Conservation (phyloP, 2,113 vertebrate species). For the Dendrocopos noguchii region DNA sequence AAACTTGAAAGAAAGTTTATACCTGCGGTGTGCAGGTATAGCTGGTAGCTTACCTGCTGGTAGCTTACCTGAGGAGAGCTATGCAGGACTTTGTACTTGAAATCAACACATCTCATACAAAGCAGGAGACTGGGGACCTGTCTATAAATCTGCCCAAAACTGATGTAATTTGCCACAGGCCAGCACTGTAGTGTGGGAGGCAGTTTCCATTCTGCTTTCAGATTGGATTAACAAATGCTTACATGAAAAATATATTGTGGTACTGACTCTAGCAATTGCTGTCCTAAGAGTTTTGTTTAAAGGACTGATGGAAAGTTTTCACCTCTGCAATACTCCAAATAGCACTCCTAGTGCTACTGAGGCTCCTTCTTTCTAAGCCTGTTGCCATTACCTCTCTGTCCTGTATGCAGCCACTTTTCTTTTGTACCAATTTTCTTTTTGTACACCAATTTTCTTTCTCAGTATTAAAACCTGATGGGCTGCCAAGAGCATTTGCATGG, state of each 20-base stretch:
- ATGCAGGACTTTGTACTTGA: neutral
- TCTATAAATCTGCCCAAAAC: neutral
- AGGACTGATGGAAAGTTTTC: neutral
- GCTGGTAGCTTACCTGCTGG: neutral
- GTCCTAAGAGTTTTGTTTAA: neutral
- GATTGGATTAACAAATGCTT: neutral
- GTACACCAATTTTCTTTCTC: neutral
- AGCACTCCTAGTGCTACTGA: neutral
- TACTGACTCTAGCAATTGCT: neutral
- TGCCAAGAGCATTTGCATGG: neutral
- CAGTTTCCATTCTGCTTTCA: conserved; percentile 23
- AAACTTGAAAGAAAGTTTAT: neutral
- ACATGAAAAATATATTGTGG: neutral
- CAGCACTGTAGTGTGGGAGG: neutral
- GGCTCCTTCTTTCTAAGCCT: neutral
- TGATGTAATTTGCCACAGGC: neutral
- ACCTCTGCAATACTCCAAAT: neutral
- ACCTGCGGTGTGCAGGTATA: neutral
- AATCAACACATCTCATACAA: neutral
- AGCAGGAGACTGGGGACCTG: neutral
- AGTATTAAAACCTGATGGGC: neutral
- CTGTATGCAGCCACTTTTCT: fast-evolving
- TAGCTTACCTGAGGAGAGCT: neutral
- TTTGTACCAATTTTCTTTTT: neutral
- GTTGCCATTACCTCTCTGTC: neutral